Evolutionary conservation across 2,888 invertebrate species (phyloP), one percentile per base, ranked within the genome.

Genomic region (Ornithoptera alexandrae): DNA sequence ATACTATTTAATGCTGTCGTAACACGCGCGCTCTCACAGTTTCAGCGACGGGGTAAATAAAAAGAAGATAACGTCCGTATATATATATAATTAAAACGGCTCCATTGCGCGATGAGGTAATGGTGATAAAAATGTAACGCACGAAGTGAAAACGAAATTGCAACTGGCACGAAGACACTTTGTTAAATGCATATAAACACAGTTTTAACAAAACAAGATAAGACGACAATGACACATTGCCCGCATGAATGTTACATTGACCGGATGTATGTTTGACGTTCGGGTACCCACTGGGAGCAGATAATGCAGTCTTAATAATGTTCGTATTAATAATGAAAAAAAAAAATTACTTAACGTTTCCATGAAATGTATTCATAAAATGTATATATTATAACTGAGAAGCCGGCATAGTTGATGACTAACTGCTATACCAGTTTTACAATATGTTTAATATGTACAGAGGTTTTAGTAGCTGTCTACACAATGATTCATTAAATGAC

Each of bases 201-300:
- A 81, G 76, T 77, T 77, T 77, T 72, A 68, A 73, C 72, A 69
- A 77, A 79, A 78, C 78, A 78, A 84, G 90, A 91, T 91, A 90
- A 90, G 83, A 81, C 81, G 81, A 77, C 86, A 87, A 84, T 90
- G 88, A 90, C 90, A 89, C 88, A 88, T 85, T 84, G 85, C 78
- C 84, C 84, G 83, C 79, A 80, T 78, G 80, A 79, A 78, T 77
- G 80, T 81, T 81, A 76, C 81, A 80, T 80, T 85, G 84, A 84
- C 86, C 85, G 84, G 79, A 79, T 78, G 74, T 75, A 73, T 82
- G 76, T 74, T 53, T 73, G 62, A 62, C 66, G 46, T 50, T 58
- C 39, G 66, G 42, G 8, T 58, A 58, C 18, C 46, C 68, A 60
- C 56, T 30, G 46, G 42, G 39, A 61, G 60, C 62, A 65, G 42